Evolutionary conservation across 1,140 invertebrate species (phyloP).

Genomic region (Psilanteris sp.): DNA sequence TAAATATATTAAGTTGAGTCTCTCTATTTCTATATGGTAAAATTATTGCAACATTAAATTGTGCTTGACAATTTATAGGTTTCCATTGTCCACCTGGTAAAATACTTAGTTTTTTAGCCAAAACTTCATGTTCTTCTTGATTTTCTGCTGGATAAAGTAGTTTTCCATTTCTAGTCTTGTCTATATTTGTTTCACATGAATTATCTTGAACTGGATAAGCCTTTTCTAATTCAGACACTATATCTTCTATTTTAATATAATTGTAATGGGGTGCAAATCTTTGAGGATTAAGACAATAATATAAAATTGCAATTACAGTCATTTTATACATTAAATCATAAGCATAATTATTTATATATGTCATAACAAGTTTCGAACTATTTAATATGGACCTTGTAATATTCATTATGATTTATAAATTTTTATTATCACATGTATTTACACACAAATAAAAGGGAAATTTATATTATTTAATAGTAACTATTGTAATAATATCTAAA

Average conservation of each 20-base stretch:
- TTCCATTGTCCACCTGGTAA: slow-evolving; percentile 85
- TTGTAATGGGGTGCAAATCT: slow-evolving; percentile 77
- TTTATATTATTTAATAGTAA: no score
- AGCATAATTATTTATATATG: slow-evolving; percentile 67
- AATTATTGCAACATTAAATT: slow-evolving; percentile 91
- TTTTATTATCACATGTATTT: no score
- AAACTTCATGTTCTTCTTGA: slow-evolving; percentile 67
- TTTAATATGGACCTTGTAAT: slow-evolving; percentile 8
- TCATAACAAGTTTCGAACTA: slow-evolving; percentile 66
- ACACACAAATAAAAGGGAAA: no score
- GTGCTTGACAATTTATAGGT: slow-evolving; percentile 86
- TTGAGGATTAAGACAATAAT: slow-evolving; percentile 73
- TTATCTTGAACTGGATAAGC: slow-evolving; percentile 71
- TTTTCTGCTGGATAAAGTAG: slow-evolving; percentile 73
- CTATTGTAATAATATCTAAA: no score
- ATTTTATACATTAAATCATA: slow-evolving; percentile 65
- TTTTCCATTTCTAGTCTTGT: slow-evolving; percentile 49
- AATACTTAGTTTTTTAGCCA: slow-evolving; percentile 70
- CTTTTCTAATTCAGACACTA: slow-evolving; percentile 73
- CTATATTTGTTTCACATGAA: slow-evolving; percentile 67
- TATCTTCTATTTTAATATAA: slow-evolving; percentile 74
- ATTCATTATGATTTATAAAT: no score
- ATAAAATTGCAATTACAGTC: slow-evolving; percentile 65
- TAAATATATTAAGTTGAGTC: slow-evolving; percentile 88
- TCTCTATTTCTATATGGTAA: slow-evolving; percentile 93